Conservation (phyloP, 2,797 vertebrate genomes). For the Chanos chanos region DNA sequence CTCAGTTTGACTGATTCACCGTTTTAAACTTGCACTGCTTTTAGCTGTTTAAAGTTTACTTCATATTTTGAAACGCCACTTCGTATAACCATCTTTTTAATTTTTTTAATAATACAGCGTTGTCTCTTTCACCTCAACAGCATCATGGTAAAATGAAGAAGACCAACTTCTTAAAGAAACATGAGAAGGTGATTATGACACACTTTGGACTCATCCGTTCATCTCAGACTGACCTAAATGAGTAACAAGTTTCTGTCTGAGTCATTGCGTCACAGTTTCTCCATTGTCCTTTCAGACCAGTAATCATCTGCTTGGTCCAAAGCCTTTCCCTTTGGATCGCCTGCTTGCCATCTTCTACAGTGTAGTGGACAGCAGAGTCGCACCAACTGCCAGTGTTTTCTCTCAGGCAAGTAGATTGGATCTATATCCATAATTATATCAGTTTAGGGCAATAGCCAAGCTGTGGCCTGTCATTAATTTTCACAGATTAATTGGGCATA, state of each 20-base stretch:
- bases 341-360: conserved; percentile 94
- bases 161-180: conserved; percentile 91
- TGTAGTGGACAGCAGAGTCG: conserved; percentile 92
- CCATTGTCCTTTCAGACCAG: conserved; percentile 80
- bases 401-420: conserved; percentile 78
- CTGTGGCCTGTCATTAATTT: not conserved
- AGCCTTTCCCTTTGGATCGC: conserved; percentile 91
- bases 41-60: too few relatives aligned
- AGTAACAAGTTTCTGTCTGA: too few relatives aligned
- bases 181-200: conserved; percentile 86
- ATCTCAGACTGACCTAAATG: too few relatives aligned
- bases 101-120: not conserved
- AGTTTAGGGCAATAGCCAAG: not conserved
- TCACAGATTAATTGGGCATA: not conserved
- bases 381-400: conserved; percentile 92
- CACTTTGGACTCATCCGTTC: too few relatives aligned
- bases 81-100: too few relatives aligned
- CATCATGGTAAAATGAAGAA: conserved; percentile 95
- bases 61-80: too few relatives aligned
- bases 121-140: conserved; percentile 57
- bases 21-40: not conserved
- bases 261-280: too few relatives aligned
- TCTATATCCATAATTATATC: not conserved
- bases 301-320: conserved; percentile 94
- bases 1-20: not conserved